These are phyloP conservation scores for Aelia acuminata DNA, from an alignment of 2,888 invertebrate species.

Conservation along the genomic window DNA sequence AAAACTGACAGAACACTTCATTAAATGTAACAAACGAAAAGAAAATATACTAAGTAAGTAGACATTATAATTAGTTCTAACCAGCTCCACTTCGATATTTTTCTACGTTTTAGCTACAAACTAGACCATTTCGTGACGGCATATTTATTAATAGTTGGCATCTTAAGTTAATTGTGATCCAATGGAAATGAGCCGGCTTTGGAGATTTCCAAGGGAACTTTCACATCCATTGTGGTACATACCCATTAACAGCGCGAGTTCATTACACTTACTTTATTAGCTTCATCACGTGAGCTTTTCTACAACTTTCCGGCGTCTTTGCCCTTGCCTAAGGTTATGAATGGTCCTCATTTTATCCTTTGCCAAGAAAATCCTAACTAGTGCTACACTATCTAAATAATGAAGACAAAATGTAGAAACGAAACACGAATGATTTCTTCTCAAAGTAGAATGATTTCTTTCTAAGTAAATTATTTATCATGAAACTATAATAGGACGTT, in stretches of 20 bases:
- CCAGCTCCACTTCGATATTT: no score
- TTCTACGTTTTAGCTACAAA: background rate
- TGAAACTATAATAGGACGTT: no score
- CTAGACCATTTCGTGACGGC: background rate
- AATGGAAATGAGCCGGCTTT: slow-evolving; percentile 5
- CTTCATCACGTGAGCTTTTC: background rate
- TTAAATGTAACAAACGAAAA: no score
- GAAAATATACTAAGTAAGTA: no score
- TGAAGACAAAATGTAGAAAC: background rate
- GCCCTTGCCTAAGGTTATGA: background rate
- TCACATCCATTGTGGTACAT: background rate
- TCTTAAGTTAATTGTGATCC: slow-evolving; percentile 29
- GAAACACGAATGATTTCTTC: background rate
- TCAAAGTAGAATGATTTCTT: no score
- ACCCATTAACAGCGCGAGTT: slow-evolving; percentile 25
- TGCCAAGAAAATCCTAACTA: background rate
- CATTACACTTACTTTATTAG: slow-evolving; percentile 43
- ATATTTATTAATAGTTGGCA: background rate
- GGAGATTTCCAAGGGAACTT: slow-evolving; percentile 41
- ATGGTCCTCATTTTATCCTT: background rate
- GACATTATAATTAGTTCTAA: no score
- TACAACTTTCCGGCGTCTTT: background rate
- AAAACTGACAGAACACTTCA: no score
- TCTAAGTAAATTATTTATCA: no score
- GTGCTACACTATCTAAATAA: background rate